Evolutionary conservation across 1,140 invertebrate genomes (phyloP).

Genomic region (Aporrectodea caliginosa): DNA sequence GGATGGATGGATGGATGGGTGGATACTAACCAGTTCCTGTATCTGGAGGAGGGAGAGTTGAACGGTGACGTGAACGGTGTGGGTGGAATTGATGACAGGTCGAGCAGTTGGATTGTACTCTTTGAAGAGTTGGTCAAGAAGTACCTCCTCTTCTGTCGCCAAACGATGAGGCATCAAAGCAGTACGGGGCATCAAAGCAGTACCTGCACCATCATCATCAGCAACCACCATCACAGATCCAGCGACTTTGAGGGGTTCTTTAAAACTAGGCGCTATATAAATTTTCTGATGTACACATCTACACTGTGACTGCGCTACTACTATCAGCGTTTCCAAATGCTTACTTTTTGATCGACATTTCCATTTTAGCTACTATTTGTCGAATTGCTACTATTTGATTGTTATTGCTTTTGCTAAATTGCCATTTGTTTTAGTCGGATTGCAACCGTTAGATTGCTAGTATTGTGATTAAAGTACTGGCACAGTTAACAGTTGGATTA

Average conservation of each 20-base stretch:
- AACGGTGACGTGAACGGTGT: conserved; percentile 32
- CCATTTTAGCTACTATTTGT: no score
- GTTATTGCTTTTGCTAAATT: no score
- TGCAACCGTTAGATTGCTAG: no score
- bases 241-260: background rate
- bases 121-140: conserved; percentile 22
- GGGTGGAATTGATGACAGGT: conserved; percentile 32
- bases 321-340: no score
- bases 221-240: background rate
- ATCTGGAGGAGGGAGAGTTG: conserved; percentile 33
- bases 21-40: conserved; percentile 31
- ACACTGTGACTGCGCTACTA: background rate
- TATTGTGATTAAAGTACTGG: no score
- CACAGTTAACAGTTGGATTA: no score
- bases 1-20: background rate
- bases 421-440: no score
- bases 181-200: background rate
- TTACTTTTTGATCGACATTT: no score
- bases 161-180: background rate
- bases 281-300: background rate
- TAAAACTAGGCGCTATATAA: background rate
- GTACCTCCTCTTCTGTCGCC: conserved; percentile 31
- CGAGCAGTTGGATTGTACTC: conserved; percentile 34
- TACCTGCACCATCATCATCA: background rate
- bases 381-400: no score